These are phyloP conservation scores for Anodontia alba DNA, from an alignment of 2,888 invertebrate genomes.

Conservation along the genomic window DNA sequence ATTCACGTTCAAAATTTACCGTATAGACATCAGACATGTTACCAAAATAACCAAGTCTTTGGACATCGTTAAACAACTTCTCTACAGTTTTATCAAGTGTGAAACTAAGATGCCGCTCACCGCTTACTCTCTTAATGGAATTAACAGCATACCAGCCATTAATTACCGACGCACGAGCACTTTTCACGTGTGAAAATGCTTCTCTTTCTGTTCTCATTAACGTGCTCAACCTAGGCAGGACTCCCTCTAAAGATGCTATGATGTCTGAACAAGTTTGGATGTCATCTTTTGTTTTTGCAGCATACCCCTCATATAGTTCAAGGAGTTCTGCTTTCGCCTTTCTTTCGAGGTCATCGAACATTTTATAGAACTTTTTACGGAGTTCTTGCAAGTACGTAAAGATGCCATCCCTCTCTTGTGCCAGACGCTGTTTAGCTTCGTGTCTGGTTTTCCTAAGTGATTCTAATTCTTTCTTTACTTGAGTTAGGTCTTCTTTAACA, in stretches of 20 bases:
- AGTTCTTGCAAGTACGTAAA: not conserved
- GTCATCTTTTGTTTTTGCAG: not conserved
- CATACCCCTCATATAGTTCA: not conserved
- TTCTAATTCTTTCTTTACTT: not conserved
- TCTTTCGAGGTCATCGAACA: slow-evolving; percentile 4
- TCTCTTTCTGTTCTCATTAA: slow-evolving; percentile 1
- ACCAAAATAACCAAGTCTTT: not conserved
- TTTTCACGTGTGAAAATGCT: not conserved
- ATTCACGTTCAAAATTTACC: not conserved
- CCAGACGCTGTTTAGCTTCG: not conserved
- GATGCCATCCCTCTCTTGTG: not conserved
- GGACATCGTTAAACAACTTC: not conserved
- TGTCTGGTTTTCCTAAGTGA: not conserved
- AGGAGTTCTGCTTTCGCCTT: not conserved
- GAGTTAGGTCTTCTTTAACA: not conserved
- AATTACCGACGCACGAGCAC: not conserved
- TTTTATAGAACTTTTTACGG: slow-evolving; percentile 4
- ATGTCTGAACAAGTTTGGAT: not conserved
- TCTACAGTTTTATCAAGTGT: not conserved
- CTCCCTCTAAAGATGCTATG: not conserved
- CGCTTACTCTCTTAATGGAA: not conserved
- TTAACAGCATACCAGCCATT: not conserved
- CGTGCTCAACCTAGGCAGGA: not conserved
- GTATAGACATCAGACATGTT: not conserved
- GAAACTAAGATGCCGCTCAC: not conserved